A percentile compares a stretch with the other conserved stretches of the same genome.
These are phyloP conservation scores for Drosophila silvestris DNA, from an alignment of 2,888 invertebrate species.

Conservation along the genomic window DNA sequence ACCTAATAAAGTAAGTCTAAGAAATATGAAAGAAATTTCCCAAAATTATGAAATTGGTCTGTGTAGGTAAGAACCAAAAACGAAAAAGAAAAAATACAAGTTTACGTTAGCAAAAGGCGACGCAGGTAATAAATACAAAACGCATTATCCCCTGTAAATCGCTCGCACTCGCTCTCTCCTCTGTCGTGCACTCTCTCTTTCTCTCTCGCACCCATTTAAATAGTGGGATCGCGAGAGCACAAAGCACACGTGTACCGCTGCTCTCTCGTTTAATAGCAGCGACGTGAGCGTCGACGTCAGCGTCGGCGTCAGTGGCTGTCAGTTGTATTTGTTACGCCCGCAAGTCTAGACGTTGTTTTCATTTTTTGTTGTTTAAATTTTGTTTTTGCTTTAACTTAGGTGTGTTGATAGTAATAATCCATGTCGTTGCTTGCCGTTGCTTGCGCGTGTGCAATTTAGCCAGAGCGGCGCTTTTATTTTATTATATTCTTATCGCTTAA, in stretches of 20 bases:
- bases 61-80: constrained; percentile 52
- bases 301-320: constrained; percentile 13
- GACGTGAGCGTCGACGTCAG: constrained; percentile 11
- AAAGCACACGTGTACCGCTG: constrained; percentile 62
- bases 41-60: constrained; percentile 35
- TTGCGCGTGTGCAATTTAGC: constrained; percentile 55
- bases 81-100: background rate
- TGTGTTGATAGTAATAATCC: constrained; percentile 68
- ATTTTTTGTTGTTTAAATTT: constrained; percentile 11
- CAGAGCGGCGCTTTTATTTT: constrained; percentile 40
- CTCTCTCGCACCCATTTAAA: constrained; percentile 3
- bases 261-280: constrained; percentile 19
- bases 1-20: background rate
- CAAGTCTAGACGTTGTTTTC: constrained; percentile 67
- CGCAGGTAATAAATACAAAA: constrained; percentile 43
- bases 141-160: constrained; percentile 16
- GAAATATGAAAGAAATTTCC: constrained; percentile 23
- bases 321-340: constrained; percentile 68
- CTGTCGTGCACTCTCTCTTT: background rate
- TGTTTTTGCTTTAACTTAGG: constrained; percentile 50
- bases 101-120: constrained; percentile 31
- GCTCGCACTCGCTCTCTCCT: constrained; percentile 15
- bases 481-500: constrained; percentile 53
- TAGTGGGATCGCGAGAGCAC: constrained; percentile 28
- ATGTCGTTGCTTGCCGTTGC: constrained; percentile 38